phyloP scores from a whole-genome alignment of 2,888 invertebrate species.

The Lasioglossum calceatum region DNA sequence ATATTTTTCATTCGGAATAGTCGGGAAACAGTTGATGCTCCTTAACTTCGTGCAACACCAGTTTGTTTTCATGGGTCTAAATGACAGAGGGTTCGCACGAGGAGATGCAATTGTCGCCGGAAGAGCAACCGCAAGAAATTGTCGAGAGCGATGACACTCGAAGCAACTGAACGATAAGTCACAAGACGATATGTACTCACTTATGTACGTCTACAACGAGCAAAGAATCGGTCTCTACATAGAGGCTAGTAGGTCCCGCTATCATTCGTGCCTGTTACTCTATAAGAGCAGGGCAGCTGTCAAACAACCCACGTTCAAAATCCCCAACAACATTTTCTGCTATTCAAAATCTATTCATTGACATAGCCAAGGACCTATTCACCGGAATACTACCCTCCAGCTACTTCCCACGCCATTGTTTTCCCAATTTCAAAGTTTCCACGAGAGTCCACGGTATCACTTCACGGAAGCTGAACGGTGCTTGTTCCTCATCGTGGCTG shows the following conservation, averaged over 20 bases:
- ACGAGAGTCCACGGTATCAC: neutral
- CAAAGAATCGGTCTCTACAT: neutral
- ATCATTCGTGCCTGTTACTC: neutral
- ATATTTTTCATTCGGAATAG: neutral
- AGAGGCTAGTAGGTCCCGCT: neutral
- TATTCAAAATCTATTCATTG: neutral
- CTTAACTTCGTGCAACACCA: neutral
- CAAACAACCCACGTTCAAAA: neutral
- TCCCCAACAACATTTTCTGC: neutral
- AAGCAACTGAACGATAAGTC: neutral
- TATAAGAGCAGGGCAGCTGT: neutral
- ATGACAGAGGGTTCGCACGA: neutral
- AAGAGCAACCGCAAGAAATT: neutral
- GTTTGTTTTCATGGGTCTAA: neutral
- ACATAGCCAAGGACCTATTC: neutral
- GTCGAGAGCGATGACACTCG: neutral
- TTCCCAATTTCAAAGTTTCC: neutral
- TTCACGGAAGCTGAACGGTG: neutral
- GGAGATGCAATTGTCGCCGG: neutral
- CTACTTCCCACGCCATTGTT: conserved; percentile 8
- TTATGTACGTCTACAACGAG: neutral
- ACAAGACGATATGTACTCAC: neutral
- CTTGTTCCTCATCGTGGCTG: neutral
- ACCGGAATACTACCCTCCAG: neutral
- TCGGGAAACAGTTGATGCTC: neutral